Evolutionary conservation across 2,888 invertebrate species (phyloP).

Genomic region (Brenthis daphne): DNA sequence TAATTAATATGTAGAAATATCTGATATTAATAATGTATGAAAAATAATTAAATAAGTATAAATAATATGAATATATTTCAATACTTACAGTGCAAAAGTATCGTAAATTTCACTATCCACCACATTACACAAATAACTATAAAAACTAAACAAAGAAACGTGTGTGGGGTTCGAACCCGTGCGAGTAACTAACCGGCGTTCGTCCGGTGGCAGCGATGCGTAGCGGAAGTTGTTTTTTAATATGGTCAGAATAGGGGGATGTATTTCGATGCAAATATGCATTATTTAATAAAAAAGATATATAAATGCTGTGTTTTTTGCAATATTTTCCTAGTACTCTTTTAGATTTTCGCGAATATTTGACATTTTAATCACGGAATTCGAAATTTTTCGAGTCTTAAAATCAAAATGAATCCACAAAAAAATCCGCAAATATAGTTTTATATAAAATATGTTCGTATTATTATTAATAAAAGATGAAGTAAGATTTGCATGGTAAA

Average conservation of each 20-base stretch:
- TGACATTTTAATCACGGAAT: too few species aligned
- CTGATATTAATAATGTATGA: neutral
- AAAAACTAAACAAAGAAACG: conserved; percentile 48
- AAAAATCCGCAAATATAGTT: too few species aligned
- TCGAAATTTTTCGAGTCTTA: too few species aligned
- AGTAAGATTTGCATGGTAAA: neutral
- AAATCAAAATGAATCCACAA: too few species aligned
- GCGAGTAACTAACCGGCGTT: conserved; percentile 74
- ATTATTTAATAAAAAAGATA: neutral
- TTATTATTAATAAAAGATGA: neutral
- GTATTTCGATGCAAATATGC: conserved; percentile 6
- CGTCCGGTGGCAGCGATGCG: conserved; percentile 72
- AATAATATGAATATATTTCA: too few species aligned
- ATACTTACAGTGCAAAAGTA: conserved; percentile 42
- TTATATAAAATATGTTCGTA: too few species aligned
- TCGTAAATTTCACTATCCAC: conserved; percentile 38
- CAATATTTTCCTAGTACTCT: too few species aligned
- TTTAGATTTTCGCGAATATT: too few species aligned
- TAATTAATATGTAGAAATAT: too few species aligned
- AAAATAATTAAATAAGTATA: neutral
- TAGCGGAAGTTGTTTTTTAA: conserved; percentile 58
- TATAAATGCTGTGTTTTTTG: too few species aligned
- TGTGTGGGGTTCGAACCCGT: conserved; percentile 77
- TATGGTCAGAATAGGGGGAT: conserved; percentile 11
- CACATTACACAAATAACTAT: conserved; percentile 34